Evolutionary conservation across 2,797 vertebrate species (phyloP).

Genomic region (Echeneis naucrates): DNA sequence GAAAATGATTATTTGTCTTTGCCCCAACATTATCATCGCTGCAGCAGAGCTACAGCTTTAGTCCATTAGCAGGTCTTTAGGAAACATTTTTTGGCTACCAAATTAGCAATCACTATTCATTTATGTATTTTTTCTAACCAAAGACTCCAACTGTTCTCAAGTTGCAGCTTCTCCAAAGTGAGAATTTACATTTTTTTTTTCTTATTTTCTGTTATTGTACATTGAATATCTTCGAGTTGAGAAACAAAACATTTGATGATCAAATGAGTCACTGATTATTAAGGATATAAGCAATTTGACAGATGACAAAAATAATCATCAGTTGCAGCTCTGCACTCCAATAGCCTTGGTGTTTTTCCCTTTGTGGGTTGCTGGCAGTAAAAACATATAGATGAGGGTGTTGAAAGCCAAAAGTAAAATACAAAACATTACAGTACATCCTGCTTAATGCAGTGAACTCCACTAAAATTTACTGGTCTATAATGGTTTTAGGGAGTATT

Average conservation of each 20-base stretch:
- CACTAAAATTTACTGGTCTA: background rate
- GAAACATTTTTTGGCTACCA: background rate
- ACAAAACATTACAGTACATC: conserved; percentile 19
- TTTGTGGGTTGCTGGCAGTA: background rate
- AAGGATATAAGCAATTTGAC: background rate
- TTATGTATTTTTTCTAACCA: background rate
- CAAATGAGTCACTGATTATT: background rate
- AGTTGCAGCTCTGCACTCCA: background rate
- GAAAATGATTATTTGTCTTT: no score
- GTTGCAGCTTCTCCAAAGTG: background rate
- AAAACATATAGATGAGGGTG: conserved; percentile 3
- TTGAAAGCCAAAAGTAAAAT: conserved; percentile 9
- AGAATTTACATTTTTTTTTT: background rate
- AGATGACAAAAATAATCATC: background rate
- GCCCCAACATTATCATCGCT: background rate
- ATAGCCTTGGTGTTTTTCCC: background rate
- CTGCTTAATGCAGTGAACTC: conserved; percentile 4
- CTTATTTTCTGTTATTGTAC: background rate
- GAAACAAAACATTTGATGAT: background rate
- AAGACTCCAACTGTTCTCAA: background rate
- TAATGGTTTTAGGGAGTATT: background rate
- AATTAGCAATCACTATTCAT: background rate
- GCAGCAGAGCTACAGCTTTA: background rate
- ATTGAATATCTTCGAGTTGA: background rate
- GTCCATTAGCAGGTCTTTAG: background rate